These are phyloP conservation scores for Minunthozetes semirufus DNA, from an alignment of 2,888 invertebrate genomes.

Conservation along the genomic window DNA sequence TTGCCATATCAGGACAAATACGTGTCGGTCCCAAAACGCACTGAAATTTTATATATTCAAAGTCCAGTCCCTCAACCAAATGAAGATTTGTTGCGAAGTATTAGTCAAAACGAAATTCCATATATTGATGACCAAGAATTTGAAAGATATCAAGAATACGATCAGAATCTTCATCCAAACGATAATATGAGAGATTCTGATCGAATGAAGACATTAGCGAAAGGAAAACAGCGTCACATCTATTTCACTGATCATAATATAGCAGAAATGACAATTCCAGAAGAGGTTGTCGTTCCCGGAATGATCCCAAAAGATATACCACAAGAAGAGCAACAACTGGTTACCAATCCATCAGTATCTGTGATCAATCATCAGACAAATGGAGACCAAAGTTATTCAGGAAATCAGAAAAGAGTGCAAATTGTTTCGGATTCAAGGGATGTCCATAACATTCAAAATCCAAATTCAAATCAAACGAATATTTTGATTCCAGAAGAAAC, in stretches of 20 bases:
- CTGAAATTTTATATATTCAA: slow-evolving; percentile 42
- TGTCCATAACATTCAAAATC: not conserved
- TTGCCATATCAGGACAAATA: not conserved
- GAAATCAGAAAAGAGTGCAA: not conserved
- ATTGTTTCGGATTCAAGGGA: not conserved
- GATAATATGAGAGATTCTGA: slow-evolving; percentile 1
- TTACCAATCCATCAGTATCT: not conserved
- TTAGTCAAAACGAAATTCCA: not conserved
- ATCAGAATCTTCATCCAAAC: not conserved
- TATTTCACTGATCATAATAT: slow-evolving; percentile 6
- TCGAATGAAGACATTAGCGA: not conserved
- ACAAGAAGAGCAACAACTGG: not conserved
- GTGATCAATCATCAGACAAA: not conserved
- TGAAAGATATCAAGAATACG: not conserved
- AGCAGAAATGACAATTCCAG: not conserved
- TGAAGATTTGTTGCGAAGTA: not conserved
- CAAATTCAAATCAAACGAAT: not conserved
- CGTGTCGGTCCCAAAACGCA: slow-evolving; percentile 37
- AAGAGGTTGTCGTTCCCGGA: slow-evolving; percentile 12
- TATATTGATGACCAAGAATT: not conserved
- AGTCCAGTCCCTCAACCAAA: slow-evolving; percentile 36
- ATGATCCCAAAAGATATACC: not conserved
- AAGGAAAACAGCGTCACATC: not conserved
- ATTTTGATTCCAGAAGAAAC: not conserved
- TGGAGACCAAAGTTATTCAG: not conserved